A percentile compares a stretch with the other conserved stretches of the same genome.
Conservation (phyloP, 1,140 invertebrate species). For the Meteorus sp. region DNA sequence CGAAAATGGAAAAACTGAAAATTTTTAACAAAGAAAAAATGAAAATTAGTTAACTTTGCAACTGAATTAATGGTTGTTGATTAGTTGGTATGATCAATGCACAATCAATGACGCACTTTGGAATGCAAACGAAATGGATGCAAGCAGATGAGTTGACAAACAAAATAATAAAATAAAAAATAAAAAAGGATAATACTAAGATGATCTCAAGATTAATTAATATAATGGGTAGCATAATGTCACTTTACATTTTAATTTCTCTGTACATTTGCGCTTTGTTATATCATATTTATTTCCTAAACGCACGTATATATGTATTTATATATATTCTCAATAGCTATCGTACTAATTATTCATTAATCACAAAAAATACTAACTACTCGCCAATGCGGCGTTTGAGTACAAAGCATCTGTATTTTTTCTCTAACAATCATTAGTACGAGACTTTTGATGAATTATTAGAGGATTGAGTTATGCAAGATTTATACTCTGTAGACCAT, state of each 20-base stretch:
- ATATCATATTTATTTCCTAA: constrained; percentile 53
- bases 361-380: constrained; percentile 40
- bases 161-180: constrained; percentile 24
- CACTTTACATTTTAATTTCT: constrained; percentile 37
- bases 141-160: not conserved
- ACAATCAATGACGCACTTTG: constrained; percentile 28
- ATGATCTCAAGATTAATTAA: constrained; percentile 57
- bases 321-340: constrained; percentile 40
- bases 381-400: constrained; percentile 46
- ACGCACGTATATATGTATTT: constrained; percentile 38
- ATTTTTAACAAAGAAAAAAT: not conserved
- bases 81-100: constrained; percentile 27
- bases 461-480: not conserved
- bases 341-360: constrained; percentile 29
- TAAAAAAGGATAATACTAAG: constrained; percentile 33
- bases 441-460: not conserved
- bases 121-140: constrained; percentile 17
- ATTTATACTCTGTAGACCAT: not conserved
- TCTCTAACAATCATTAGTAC: constrained; percentile 39
- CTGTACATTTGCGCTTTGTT: constrained; percentile 52
- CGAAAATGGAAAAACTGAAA: not conserved
- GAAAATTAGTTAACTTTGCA: constrained; percentile 4
- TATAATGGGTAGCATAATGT: constrained; percentile 41
- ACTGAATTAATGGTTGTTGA: constrained; percentile 20
- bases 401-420: constrained; percentile 54